Evolutionary conservation across 2,888 invertebrate genomes (phyloP), one percentile per base, ranked within the genome.

Genomic region (Panzeria rudis): DNA sequence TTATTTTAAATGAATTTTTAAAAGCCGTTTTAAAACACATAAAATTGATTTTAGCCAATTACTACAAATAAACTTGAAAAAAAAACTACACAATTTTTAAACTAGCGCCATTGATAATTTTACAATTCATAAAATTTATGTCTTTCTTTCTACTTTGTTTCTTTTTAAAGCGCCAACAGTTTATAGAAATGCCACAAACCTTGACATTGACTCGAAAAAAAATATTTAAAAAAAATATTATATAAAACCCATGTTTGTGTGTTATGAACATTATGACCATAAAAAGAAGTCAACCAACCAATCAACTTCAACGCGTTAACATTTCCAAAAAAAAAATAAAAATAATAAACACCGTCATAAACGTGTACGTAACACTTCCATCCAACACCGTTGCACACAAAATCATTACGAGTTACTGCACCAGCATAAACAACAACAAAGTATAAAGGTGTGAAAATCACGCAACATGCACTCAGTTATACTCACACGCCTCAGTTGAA

Each of bases 401-500:
- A 54, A 56, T 17, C 29, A 50, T 9, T 29, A 8, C 25, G 50
- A 41, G 61, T 52, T 35, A 11, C 50, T 50, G 25, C 61, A 50
- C 25, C 17, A 72, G 23, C 15, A 29, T 15, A 13, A 64, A 44
- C 25, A 29, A 44, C 35, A 79, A 56, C 50, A 69, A 56, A 54
- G 29, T 41, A 50, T 17, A 50, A 66, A 83, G 82, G 76, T 83
- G 76, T 71, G 56, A 61, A 82, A 83, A 77, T 77, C 71, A 64
- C 50, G 62, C 76, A 76, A 76, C 23, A 38, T 82, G 71, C 69
- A 71, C 62, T 52, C 71, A 17, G 59, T 47, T 66, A 68, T n/a
- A 56, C 59, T 52, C 62, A 38, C 47, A 76, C 44, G 62, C 62
- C 47, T 71, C 47, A 9, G 0, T 35, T 66, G 29, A 25, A 72